phyloP scores from a whole-genome alignment of 2,113 vertebrate species.

The Drymodes brunneopygia region DNA sequence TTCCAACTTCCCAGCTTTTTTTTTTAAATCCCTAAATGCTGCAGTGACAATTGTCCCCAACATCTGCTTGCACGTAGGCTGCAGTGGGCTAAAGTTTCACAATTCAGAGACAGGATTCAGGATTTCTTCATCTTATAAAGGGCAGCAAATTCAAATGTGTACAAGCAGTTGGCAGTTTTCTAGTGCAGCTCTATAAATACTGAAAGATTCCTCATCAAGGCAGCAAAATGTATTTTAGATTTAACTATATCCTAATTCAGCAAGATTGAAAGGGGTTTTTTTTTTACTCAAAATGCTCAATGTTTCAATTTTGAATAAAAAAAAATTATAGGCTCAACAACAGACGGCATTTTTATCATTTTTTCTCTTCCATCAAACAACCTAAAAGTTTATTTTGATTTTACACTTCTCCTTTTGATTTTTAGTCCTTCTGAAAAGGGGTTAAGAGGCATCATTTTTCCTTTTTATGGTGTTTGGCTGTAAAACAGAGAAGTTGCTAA shows the following conservation, averaged over 20 bases:
- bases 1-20: neutral
- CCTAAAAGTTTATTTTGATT: neutral
- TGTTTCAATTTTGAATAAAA: neutral
- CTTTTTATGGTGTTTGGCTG: neutral
- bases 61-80: conserved; percentile 13
- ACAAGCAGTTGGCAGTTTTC: conserved; percentile 14
- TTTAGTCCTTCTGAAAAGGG: neutral
- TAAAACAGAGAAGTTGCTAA: neutral
- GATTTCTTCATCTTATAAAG: conserved; percentile 15
- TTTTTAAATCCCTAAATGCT: neutral
- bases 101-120: neutral
- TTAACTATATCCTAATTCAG: neutral
- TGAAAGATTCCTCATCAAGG: neutral
- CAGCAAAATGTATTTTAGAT: neutral
- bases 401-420: neutral
- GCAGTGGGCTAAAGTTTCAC: neutral
- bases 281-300: neutral
- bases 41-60: neutral
- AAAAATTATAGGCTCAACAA: neutral
- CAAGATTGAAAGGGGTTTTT: neutral
- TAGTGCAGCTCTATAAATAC: conserved; percentile 48
- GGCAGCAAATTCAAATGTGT: conserved; percentile 28
- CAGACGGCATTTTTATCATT: neutral
- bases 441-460: neutral
- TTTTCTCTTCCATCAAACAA: neutral